These are phyloP conservation scores for Coturnix japonica DNA, from an alignment of 2,113 vertebrate species.

Conservation along the genomic window DNA sequence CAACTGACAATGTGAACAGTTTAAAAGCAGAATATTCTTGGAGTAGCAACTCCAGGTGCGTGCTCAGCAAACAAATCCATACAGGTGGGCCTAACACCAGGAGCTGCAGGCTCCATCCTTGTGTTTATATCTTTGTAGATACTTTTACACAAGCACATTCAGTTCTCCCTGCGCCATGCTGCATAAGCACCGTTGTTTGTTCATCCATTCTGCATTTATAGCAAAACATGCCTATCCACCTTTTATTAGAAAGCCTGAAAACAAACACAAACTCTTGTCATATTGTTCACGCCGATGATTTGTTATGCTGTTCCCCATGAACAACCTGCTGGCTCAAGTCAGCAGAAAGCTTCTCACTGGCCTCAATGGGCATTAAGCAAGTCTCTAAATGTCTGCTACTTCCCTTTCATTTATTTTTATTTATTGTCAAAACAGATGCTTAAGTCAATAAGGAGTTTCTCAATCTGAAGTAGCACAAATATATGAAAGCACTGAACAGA, in stretches of 20 bases:
- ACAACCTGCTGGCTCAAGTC: background rate
- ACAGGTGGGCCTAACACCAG: rapidly evolving
- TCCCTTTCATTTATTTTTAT: background rate
- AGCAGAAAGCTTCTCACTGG: conserved; percentile 9
- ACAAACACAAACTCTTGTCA: background rate
- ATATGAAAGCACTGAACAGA: background rate
- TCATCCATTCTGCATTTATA: background rate
- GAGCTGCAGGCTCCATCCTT: background rate
- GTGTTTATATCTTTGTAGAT: background rate
- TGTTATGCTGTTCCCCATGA: conserved; percentile 3
- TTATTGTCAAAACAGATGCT: background rate
- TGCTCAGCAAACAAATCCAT: background rate
- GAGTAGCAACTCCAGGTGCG: background rate
- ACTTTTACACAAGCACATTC: background rate
- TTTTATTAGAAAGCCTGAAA: background rate
- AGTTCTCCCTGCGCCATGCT: background rate
- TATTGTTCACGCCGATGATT: background rate
- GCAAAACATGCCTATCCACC: background rate
- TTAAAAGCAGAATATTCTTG: background rate
- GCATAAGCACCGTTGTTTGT: background rate
- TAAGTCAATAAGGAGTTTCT: background rate
- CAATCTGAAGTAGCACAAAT: conserved; percentile 13
- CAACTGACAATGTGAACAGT: rapidly evolving
- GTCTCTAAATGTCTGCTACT: background rate
- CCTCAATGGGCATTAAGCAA: background rate